phyloP scores from a whole-genome alignment of 2,113 vertebrate species.

The Triplophysa dalaica region DNA sequence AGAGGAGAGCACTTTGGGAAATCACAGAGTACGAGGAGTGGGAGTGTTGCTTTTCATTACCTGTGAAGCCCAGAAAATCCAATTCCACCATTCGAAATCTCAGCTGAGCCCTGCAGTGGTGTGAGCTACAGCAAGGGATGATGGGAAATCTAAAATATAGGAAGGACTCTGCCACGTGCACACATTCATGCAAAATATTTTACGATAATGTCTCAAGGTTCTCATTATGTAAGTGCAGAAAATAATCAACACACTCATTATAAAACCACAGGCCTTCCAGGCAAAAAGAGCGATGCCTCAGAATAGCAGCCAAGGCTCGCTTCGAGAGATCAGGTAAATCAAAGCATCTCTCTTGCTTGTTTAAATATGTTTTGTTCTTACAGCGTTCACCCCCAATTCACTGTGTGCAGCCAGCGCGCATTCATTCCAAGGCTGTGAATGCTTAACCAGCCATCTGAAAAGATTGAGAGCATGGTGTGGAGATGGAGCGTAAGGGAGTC shows the following conservation, averaged over 20 bases:
- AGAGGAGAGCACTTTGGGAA: slow-evolving; percentile 50
- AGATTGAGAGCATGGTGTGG: slow-evolving; percentile 34
- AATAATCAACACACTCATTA: slow-evolving; percentile 13
- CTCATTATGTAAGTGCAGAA: slow-evolving; percentile 27
- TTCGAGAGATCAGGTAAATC: slow-evolving; percentile 20
- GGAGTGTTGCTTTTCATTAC: slow-evolving; percentile 54
- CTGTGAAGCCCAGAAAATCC: slow-evolving; percentile 51
- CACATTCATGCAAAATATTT: not conserved
- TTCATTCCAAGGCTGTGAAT: slow-evolving; percentile 69
- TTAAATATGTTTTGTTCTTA: not conserved
- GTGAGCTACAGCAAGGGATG: slow-evolving; percentile 32
- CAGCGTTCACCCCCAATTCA: slow-evolving; percentile 32
- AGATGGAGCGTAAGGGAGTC: slow-evolving; percentile 47
- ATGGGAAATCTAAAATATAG: slow-evolving; percentile 39
- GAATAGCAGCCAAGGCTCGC: not conserved
- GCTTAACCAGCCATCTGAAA: slow-evolving; percentile 63
- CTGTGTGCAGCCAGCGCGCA: slow-evolving; percentile 50
- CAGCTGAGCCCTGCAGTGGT: slow-evolving; percentile 35
- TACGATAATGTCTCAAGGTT: slow-evolving; percentile 22
- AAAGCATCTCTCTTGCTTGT: slow-evolving; percentile 6
- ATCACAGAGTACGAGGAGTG: slow-evolving; percentile 44
- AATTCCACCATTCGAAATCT: slow-evolving; percentile 50
- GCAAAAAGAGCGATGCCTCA: slow-evolving; percentile 15
- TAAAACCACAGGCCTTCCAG: not conserved
- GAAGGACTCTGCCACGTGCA: not conserved